These are phyloP conservation scores for Limosa lapponica DNA, from an alignment of 2,797 vertebrate species.

Conservation along the genomic window DNA sequence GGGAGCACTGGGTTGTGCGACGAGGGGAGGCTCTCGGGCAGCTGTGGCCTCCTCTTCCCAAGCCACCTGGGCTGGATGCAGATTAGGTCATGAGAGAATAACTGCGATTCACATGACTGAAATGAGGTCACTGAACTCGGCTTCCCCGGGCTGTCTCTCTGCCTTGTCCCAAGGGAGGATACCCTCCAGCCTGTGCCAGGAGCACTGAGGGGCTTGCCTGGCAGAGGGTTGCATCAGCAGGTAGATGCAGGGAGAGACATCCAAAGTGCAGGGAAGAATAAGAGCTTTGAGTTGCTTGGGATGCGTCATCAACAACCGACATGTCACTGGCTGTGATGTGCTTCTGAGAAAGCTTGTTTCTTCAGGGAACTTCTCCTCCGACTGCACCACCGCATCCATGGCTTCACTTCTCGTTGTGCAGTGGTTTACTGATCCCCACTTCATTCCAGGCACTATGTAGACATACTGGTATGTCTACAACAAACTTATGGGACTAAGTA, in stretches of 20 bases:
- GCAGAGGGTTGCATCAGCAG: background rate
- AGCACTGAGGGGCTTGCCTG: background rate
- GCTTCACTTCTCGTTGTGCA: background rate
- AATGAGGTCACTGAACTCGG: background rate
- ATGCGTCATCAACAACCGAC: fast-evolving
- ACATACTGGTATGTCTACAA: background rate
- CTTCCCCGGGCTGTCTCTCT: fast-evolving
- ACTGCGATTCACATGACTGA: background rate
- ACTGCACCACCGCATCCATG: fast-evolving
- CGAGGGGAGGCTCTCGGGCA: fast-evolving
- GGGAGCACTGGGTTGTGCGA: background rate
- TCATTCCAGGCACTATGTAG: background rate
- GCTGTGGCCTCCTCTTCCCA: background rate
- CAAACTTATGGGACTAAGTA: background rate
- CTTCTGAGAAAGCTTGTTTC: background rate
- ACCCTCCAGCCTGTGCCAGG: background rate
- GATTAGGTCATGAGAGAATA: background rate
- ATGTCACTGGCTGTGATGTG: background rate
- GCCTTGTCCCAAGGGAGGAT: background rate
- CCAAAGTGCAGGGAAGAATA: background rate
- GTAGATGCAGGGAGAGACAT: background rate
- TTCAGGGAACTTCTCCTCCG: background rate
- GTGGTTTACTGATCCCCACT: background rate
- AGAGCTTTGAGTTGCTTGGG: background rate
- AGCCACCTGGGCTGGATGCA: background rate